These are phyloP conservation scores for Punctoribates punctum DNA, from an alignment of 2,888 invertebrate species.

Conservation along the genomic window DNA sequence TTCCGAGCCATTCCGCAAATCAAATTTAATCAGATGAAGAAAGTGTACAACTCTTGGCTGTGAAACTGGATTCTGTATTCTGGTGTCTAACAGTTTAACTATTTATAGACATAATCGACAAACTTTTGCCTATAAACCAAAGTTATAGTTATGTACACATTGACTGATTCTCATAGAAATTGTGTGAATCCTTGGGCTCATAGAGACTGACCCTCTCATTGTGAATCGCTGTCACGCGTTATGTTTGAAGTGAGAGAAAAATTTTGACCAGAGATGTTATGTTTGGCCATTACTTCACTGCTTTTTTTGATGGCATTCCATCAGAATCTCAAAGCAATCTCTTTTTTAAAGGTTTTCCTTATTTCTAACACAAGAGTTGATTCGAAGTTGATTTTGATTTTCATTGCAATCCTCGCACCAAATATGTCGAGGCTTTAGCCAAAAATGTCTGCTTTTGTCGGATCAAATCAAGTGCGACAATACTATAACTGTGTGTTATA, in stretches of 20 bases:
- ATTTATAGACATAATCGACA: constrained; percentile 20
- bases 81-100: constrained; percentile 16
- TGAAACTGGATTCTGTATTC: neutral
- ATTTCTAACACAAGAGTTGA: neutral
- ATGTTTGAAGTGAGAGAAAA: constrained; percentile 10
- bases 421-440: neutral
- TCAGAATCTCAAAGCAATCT: neutral
- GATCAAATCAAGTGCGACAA: constrained; percentile 34
- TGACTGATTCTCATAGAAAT: neutral
- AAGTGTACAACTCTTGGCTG: neutral
- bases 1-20: neutral
- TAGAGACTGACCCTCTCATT: neutral
- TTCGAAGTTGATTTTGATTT: neutral
- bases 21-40: constrained; percentile 3
- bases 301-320: neutral
- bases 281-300: neutral
- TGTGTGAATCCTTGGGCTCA: neutral
- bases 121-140: neutral
- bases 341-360: neutral
- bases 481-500: neutral
- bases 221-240: constrained; percentile 30
- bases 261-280: constrained; percentile 2
- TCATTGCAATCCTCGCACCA: neutral
- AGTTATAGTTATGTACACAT: neutral
- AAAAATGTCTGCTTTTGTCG: constrained; percentile 31